Evolutionary conservation across 92 coral and sea anemone genomes (phyloP), one percentile per base, ranked within the genome.

Genomic region (Ricordea florida): DNA sequence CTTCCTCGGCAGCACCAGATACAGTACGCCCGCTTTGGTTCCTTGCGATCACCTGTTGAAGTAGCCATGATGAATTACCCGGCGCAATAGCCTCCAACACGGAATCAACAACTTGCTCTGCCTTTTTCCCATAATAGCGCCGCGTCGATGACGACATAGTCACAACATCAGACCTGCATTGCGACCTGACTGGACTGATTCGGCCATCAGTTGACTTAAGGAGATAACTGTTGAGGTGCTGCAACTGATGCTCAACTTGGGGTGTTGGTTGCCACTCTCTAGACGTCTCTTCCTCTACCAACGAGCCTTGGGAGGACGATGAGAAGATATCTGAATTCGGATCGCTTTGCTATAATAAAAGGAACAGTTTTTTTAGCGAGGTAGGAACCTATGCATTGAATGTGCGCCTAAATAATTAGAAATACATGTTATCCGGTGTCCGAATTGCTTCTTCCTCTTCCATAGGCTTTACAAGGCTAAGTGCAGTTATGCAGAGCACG

Each of bases 61-160:
- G 38, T 44, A 79, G 68, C 85, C 79, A 80, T 11, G 79, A 45
- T 23, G 79, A 80, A 38, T 80, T 69, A 15, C 79, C 72, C n/a
- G 63, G 86, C 4, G 79, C 86, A 44, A 80, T 80, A 20, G 79
- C 79, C 2, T 80, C 72, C 13, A 80, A 26, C 70, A 50, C 55
- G 26, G 70, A 21, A 46, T 80, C 79, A 46, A 80, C 72, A 16
- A 63, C 64, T 30, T 69, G 79, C 63, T 17, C 29, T 5, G 86
- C 86, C 28, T 80, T 80, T 21, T 36, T 38, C n/a, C 64, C 8
- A 64, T 80, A 80, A 53, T 80, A 80, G 11, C 64, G 52, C 47
- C 26, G 69, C 28, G 60, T 17, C 18, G 59, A 37, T 18, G 69
- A 55, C 5, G 80, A 44, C 2, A 73, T 10, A 40, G 80, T 73